Conservation (phyloP, 2,888 invertebrate genomes). For the Yponomeuta malinellus region DNA sequence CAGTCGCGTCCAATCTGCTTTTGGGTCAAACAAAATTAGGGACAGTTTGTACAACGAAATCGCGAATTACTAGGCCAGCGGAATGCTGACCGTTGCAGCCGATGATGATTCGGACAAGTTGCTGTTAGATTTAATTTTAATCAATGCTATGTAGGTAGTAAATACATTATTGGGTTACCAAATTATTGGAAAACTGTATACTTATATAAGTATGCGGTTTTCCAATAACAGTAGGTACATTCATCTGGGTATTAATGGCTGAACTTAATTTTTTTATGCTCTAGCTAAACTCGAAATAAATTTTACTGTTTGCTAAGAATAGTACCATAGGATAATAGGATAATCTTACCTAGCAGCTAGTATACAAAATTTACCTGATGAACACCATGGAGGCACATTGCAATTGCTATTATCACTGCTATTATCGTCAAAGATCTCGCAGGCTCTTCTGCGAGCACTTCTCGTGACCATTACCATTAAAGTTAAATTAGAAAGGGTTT, state of each 20-base stretch:
- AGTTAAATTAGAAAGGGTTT: conserved; percentile 14
- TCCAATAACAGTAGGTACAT: background rate
- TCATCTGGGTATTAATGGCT: background rate
- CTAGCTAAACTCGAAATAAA: background rate
- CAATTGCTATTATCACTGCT: conserved; percentile 27
- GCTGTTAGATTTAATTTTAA: background rate
- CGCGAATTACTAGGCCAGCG: conserved; percentile 26
- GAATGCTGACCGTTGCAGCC: conserved; percentile 4
- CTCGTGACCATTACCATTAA: conserved; percentile 42
- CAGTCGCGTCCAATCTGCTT: conserved; percentile 48
- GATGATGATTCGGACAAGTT: background rate
- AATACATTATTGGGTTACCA: background rate
- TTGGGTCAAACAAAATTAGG: conserved; percentile 47
- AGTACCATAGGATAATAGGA: too few species aligned
- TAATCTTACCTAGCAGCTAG: background rate
- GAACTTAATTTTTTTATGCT: background rate
- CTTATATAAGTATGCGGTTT: background rate
- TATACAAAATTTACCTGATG: conserved; percentile 20
- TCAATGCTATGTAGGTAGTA: background rate
- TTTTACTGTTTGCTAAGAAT: background rate
- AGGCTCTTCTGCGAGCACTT: conserved; percentile 31
- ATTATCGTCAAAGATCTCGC: conserved; percentile 35
- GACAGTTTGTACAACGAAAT: conserved; percentile 37
- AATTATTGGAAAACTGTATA: background rate
- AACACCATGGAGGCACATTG: conserved; percentile 54